Evolutionary conservation across 2,888 invertebrate genomes (phyloP), one percentile per base, ranked within the genome.

Genomic region (Scelioninae gen. 1): DNA sequence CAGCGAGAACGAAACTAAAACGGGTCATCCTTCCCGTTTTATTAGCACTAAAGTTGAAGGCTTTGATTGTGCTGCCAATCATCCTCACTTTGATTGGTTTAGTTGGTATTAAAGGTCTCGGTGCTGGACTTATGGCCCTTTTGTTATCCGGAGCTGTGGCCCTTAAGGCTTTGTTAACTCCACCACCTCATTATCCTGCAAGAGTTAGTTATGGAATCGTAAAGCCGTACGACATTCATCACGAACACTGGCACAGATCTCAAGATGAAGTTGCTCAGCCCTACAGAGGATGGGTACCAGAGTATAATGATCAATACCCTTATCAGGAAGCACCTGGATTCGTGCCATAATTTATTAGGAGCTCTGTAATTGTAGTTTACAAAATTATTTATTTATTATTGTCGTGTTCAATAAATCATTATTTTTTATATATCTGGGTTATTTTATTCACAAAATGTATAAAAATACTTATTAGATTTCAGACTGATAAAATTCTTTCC

Each of bases 31-130:
- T 95, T 55, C 95, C 95, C n/a, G 89, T 95, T 62, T 92, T 95
- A 29, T 90, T 95, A 85, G 93, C 94, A 23, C 89, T 95, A 88
- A 94, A 95, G 89, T 89, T 95, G 86, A 95, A 95, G 90, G 94
- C 94, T 65, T 93, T 94, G 47, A 93, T 95, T 40, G 92, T 95
- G 55, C 90, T 95, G 65, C 95, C 95, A 34, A 93, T 95, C 31
- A 90, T 95, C 55, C 93, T 95, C 83, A 93, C 94, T 29, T 89
- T 94, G 74, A 93, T 95, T 55, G 94, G 94, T n/a, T 91, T 95
- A 81, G 93, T 95, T 60, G 94, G 95, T 8, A 93, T 95, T 87
- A 95, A 95, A 91, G 95, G 95, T 69, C 92, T 95, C 68, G 94
- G 94, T 76, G 93, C 94, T 34, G 94, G 95, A 60, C 88, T 95